phyloP scores from a whole-genome alignment of 2,797 vertebrate genomes.

The Coilia nasus region DNA sequence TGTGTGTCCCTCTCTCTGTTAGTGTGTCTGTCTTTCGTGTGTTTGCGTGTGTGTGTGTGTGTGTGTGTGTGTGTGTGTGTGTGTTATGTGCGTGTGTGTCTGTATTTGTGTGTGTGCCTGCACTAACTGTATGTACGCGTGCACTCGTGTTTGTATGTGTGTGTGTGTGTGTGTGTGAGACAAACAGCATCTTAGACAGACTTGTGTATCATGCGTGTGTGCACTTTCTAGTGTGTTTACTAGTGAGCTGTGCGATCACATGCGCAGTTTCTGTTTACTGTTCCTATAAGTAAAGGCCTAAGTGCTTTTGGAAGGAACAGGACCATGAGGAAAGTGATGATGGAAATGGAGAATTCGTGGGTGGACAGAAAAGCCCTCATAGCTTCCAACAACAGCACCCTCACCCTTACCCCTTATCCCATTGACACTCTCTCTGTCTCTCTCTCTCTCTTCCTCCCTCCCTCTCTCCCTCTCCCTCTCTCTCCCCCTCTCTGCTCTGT shows the following conservation, averaged over 20 bases:
- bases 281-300: not conserved
- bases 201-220: too few species aligned
- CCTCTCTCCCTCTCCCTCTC: not conserved
- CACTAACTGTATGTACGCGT: not conserved
- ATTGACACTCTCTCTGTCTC: slow-evolving; percentile 25
- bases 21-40: not conserved
- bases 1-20: not conserved
- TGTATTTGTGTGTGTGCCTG: not conserved
- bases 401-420: not conserved
- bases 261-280: not conserved
- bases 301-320: not conserved
- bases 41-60: not conserved
- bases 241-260: not conserved
- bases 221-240: too few species aligned
- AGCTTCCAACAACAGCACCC: not conserved
- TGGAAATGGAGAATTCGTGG: not conserved
- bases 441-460: slow-evolving; percentile 39
- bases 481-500: slow-evolving; percentile 12
- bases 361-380: not conserved
- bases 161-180: not conserved
- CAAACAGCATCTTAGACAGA: too few species aligned
- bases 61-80: not conserved
- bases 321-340: not conserved
- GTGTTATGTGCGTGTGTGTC: not conserved
- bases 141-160: not conserved